phyloP scores from a whole-genome alignment of 2,888 invertebrate genomes.

The Hirtodrosophila alboralis region DNA sequence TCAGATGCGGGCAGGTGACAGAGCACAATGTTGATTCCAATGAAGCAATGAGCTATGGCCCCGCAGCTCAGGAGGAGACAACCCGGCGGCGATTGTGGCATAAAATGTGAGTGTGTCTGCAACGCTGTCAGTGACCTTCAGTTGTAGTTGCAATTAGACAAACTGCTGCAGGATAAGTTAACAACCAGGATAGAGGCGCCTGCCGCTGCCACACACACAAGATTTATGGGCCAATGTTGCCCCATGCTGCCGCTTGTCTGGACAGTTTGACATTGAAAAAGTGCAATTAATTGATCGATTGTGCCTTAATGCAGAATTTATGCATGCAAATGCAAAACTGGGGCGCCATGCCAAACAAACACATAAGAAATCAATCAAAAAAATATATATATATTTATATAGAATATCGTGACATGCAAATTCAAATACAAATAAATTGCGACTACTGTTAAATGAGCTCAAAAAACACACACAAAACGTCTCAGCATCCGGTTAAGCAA shows the following conservation, averaged over 20 bases:
- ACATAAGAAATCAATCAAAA: conserved; percentile 57
- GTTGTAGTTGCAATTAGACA: conserved; percentile 69
- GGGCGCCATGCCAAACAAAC: conserved; percentile 35
- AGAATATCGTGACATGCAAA: conserved; percentile 48
- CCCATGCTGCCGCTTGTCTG: not conserved
- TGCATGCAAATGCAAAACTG: conserved; percentile 42
- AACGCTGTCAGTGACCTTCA: conserved; percentile 59
- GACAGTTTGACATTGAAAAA: conserved; percentile 80
- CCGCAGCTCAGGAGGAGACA: conserved; percentile 65
- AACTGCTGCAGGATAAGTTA: conserved; percentile 45
- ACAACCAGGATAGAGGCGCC: conserved; percentile 37
- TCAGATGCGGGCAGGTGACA: conserved; percentile 63
- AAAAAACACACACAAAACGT: conserved; percentile 21
- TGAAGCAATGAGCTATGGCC: conserved; percentile 55
- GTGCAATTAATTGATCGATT: conserved; percentile 75
- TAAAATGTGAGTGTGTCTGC: conserved; percentile 34
- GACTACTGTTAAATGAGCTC: conserved; percentile 38
- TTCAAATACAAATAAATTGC: conserved; percentile 10
- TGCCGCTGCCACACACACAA: conserved; percentile 27
- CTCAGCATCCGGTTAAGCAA: conserved; percentile 51
- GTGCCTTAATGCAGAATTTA: conserved; percentile 46
- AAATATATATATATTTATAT: conserved; percentile 17
- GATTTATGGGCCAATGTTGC: conserved; percentile 39
- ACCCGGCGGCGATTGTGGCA: conserved; percentile 56
- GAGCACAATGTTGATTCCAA: conserved; percentile 38